Evolutionary conservation across 1,140 invertebrate genomes (phyloP), one percentile per base, ranked within the genome.

Genomic region (Dendroctonus valens): DNA sequence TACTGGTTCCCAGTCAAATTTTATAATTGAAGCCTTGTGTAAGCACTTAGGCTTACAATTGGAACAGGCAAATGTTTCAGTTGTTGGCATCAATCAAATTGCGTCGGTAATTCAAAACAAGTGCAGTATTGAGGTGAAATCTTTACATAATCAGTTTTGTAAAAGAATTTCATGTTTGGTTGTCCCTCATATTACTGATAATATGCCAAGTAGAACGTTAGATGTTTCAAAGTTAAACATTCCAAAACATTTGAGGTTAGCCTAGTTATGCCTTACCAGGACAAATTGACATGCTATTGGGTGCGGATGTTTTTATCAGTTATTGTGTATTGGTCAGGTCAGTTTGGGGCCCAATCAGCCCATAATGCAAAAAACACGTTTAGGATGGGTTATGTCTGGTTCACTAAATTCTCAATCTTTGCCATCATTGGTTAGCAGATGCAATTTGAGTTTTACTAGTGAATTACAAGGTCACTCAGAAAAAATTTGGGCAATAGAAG

Each of bases 1-100:
- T 51, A 41, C 37, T 40, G 59, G 59, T 6, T 59, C 48, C 8
- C 59, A 62, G 41, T 62, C 59, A 0, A 62, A 41, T 52, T 62
- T 52, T 51, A 41, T 62, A 41, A 52, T 15, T 4, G 14, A 12
- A 2, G n/a, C 39, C 14, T 39, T 62, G 8, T 40, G 26, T 41
- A 41, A 62, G n/a, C 40, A 8, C 8, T 52, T 52, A 15, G 8
- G 15, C 26, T 52, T 52, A 15, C 50, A 11, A 14, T 11, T 52
- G 11, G 15, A 52, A 52, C 50, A 9, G 7, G 26, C 15, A n/a
- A 8, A 37, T 8, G 26, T 52, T 12, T 8, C 11, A 37, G 50
- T 52, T 3, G 15, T 8, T 8, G 50, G 9, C 3, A n/a, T 52
- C 11, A 52, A 52, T 52, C 9, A 15, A 4, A 4, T 15, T 8